Percentiles rank a stretch among this genome's conserved stretches.
phyloP scores from a whole-genome alignment of 2,113 vertebrate genomes.

The Alethe diademata region DNA sequence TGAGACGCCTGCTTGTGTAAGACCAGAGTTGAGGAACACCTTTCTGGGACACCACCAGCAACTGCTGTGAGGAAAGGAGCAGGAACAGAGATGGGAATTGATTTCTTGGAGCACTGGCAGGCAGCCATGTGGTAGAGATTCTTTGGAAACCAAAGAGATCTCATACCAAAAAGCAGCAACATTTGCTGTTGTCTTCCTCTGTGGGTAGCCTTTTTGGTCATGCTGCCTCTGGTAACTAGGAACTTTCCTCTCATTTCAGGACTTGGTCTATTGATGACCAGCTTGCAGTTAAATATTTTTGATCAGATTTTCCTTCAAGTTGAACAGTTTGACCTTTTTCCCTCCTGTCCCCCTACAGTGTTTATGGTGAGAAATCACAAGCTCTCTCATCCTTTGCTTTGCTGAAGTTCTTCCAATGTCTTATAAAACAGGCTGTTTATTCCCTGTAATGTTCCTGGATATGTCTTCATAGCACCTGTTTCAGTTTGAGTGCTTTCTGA shows the following conservation, averaged over 20 bases:
- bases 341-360: background rate
- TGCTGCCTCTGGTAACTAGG: background rate
- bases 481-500: background rate
- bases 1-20: background rate
- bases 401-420: background rate
- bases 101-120: background rate
- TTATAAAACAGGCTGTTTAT: background rate
- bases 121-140: background rate
- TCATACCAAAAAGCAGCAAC: rapidly evolving
- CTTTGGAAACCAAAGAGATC: background rate
- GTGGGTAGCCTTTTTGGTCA: background rate
- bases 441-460: background rate
- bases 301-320: background rate
- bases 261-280: background rate
- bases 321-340: background rate
- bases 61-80: background rate
- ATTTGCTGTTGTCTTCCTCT: background rate
- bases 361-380: background rate
- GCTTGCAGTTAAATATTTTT: background rate
- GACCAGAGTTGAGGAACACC: background rate
- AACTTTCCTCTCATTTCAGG: background rate
- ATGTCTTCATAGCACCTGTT: background rate
- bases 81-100: background rate
- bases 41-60: background rate
- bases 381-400: background rate